Evolutionary conservation across 37 sponge, comb jelly and placozoan genomes (phyloP).

Genomic region (Mnemiopsis leidyi): DNA sequence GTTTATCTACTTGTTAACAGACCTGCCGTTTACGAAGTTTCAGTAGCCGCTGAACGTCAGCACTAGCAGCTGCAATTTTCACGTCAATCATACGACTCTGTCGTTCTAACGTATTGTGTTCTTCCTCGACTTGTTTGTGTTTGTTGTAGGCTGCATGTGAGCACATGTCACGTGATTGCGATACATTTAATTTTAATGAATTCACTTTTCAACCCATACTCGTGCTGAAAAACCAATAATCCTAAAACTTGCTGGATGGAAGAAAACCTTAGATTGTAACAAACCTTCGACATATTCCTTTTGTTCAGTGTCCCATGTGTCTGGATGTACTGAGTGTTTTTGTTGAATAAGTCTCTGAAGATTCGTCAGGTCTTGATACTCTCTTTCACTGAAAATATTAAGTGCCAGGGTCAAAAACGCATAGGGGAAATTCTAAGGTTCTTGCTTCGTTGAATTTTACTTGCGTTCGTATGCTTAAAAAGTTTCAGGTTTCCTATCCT

Average conservation of each 20-base stretch:
- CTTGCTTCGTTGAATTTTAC: too few relatives aligned
- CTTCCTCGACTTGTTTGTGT: constrained; percentile 22
- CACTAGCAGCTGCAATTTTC: neutral
- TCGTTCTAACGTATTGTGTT: neutral
- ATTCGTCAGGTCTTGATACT: constrained; percentile 51
- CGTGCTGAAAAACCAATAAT: too few relatives aligned
- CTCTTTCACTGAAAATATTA: neutral
- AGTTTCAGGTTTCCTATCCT: too few relatives aligned
- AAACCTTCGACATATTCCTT: constrained; percentile 64
- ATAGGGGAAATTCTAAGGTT: too few relatives aligned
- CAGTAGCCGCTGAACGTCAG: neutral
- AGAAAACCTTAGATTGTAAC: neutral
- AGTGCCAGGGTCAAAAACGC: neutral
- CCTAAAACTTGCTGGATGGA: too few relatives aligned
- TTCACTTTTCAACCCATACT: too few relatives aligned
- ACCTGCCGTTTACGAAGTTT: constrained; percentile 57
- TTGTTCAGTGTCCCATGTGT: constrained; percentile 57
- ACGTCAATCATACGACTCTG: constrained; percentile 9
- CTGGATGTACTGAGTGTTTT: neutral
- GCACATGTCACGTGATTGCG: neutral
- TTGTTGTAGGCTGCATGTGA: constrained; percentile 41
- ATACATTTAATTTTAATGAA: too few relatives aligned
- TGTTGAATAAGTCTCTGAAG: constrained; percentile 30
- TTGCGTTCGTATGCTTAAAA: too few relatives aligned
- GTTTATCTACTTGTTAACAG: too few relatives aligned